phyloP scores from a whole-genome alignment of 2,797 vertebrate genomes.

The Anabacerthia variegaticeps region DNA sequence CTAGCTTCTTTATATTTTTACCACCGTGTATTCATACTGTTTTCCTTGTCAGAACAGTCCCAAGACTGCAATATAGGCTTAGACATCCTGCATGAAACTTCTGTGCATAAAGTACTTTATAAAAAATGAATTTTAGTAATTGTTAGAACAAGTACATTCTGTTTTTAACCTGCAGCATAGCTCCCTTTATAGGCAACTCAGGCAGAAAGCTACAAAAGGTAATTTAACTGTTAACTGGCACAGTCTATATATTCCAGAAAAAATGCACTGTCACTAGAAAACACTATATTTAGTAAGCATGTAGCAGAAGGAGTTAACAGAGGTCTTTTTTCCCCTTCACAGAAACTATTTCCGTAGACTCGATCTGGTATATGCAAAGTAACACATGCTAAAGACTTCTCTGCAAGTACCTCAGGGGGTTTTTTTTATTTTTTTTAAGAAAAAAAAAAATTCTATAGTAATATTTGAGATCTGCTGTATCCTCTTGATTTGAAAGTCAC shows the following conservation, averaged over 20 bases:
- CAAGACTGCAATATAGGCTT: neutral
- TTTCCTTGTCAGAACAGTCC: neutral
- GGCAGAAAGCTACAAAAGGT: conserved; percentile 18
- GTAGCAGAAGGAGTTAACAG: conserved; percentile 19
- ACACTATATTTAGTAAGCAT: neutral
- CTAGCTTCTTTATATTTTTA: conserved; percentile 3
- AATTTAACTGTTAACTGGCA: conserved; percentile 17
- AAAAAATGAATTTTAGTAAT: conserved; percentile 32
- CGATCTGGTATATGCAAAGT: conserved; percentile 17
- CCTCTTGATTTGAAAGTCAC: neutral
- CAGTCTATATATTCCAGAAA: neutral
- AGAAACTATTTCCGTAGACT: conserved; percentile 31
- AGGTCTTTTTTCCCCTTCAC: neutral
- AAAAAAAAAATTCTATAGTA: neutral
- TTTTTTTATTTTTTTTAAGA: neutral
- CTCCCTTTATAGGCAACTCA: neutral
- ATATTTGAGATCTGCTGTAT: neutral
- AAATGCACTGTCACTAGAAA: conserved; percentile 10
- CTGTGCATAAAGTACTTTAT: neutral
- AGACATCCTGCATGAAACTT: neutral
- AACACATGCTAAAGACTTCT: conserved; percentile 22
- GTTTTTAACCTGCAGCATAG: neutral
- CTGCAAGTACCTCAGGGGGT: neutral
- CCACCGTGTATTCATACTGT: neutral
- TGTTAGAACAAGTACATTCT: neutral